These are phyloP conservation scores for Bryconaethiops microstoma DNA, from an alignment of 2,797 vertebrate genomes.

Conservation along the genomic window DNA sequence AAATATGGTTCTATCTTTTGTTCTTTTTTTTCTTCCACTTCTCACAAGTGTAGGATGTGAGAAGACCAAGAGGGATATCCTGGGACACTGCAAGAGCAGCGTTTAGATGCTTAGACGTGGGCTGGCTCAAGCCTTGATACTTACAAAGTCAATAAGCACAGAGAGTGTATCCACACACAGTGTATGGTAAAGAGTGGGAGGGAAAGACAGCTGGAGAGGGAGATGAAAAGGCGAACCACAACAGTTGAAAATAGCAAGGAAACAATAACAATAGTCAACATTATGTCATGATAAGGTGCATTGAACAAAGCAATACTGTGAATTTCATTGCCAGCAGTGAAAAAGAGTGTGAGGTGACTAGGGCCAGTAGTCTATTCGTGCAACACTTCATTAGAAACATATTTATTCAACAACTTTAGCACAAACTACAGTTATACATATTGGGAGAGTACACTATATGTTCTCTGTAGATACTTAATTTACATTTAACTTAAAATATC, in stretches of 20 bases:
- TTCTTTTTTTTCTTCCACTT: not conserved
- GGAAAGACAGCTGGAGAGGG: slow-evolving; percentile 14
- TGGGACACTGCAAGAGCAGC: slow-evolving; percentile 3
- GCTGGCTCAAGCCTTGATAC: slow-evolving; percentile 23
- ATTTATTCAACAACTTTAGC: not conserved
- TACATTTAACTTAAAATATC: too few relatives aligned
- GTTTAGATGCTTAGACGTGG: slow-evolving; percentile 24
- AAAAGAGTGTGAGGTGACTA: not conserved
- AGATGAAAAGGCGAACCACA: slow-evolving; percentile 5
- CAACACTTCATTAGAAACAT: not conserved
- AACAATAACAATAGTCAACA: slow-evolving; percentile 4
- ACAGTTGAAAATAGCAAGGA: slow-evolving; percentile 11
- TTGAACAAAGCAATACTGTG: not conserved
- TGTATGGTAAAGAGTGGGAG: slow-evolving; percentile 10
- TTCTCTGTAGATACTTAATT: not conserved
- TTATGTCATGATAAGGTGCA: slow-evolving; percentile 6
- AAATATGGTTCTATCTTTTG: slow-evolving; percentile 33
- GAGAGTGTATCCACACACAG: not conserved
- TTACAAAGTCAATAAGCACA: slow-evolving; percentile 1
- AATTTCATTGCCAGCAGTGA: not conserved
- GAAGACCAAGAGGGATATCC: slow-evolving; percentile 22
- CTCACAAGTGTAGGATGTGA: slow-evolving; percentile 46
- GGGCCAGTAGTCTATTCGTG: not conserved
- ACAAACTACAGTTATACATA: not conserved
- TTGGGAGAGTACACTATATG: not conserved